phyloP scores from a whole-genome alignment of 2,888 invertebrate genomes.

The Platerodrilus igneus region DNA sequence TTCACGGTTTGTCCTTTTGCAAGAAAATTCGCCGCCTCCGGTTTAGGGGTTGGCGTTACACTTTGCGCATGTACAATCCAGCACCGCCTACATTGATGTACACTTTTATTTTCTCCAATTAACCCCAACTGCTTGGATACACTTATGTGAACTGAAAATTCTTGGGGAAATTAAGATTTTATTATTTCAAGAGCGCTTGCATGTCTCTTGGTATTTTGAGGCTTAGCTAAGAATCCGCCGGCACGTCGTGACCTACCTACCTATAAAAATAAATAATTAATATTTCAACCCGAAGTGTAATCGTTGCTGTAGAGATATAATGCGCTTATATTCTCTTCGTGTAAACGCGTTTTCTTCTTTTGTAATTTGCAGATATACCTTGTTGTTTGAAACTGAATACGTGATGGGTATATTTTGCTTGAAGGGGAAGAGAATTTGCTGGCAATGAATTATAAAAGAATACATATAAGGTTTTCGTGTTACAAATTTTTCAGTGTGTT shows the following conservation, averaged over 20 bases:
- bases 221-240: constrained; percentile 12
- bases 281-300: constrained; percentile 18
- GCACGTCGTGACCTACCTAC: constrained; percentile 19
- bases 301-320: constrained; percentile 18
- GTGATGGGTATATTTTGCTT: too few relatives aligned
- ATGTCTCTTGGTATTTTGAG: constrained; percentile 19
- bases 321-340: too few relatives aligned
- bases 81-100: constrained; percentile 46
- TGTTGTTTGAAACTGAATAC: too few relatives aligned
- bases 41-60: constrained; percentile 36
- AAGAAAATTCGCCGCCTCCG: constrained; percentile 45
- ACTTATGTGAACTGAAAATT: too few relatives aligned
- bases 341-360: too few relatives aligned
- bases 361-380: too few relatives aligned
- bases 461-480: too few relatives aligned
- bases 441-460: too few relatives aligned
- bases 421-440: too few relatives aligned
- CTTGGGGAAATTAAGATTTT: too few relatives aligned
- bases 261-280: constrained; percentile 23
- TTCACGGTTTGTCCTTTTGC: constrained; percentile 21
- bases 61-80: constrained; percentile 39
- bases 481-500: too few relatives aligned
- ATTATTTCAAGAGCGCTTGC: too few relatives aligned
- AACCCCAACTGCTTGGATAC: constrained; percentile 33
- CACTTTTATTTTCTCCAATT: constrained; percentile 48